Conservation (phyloP, 2,113 vertebrate species). For the Phoxinus phoxinus region DNA sequence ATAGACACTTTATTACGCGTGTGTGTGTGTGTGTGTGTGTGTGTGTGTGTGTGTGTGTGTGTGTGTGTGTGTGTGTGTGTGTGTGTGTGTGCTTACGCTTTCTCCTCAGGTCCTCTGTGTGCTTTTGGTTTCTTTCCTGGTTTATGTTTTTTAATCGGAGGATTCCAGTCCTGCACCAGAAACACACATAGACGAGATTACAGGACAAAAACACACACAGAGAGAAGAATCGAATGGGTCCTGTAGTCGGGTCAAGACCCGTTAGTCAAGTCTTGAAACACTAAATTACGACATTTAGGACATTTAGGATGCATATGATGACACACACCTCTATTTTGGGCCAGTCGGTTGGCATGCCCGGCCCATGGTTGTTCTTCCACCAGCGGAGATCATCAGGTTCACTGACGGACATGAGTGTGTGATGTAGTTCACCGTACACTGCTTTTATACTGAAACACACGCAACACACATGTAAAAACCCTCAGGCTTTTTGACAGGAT, state of each 20-base stretch:
- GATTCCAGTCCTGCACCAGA: constrained; percentile 78
- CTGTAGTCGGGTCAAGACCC: neutral
- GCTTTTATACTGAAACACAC: constrained; percentile 73
- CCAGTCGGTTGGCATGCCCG: constrained; percentile 84
- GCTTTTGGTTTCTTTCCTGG: constrained; percentile 73
- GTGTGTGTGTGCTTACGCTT: constrained; percentile 67
- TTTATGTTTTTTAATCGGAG: constrained; percentile 77
- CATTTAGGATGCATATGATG: too few relatives aligned
- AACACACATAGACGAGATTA: neutral
- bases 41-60: neutral
- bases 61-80: constrained; percentile 3
- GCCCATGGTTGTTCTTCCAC: constrained; percentile 82
- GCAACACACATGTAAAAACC: neutral
- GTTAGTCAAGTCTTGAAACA: neutral
- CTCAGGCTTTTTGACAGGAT: neutral
- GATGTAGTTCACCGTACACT: constrained; percentile 81
- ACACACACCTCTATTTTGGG: constrained; percentile 77
- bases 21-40: constrained; percentile 14
- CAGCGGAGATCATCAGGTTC: constrained; percentile 82
- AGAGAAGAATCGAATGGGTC: neutral
- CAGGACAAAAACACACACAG: neutral
- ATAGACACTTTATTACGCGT: neutral
- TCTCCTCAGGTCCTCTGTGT: constrained; percentile 60
- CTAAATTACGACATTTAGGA: neutral
- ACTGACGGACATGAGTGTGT: constrained; percentile 77